Base-by-base conservation (phyloP, 2,797 vertebrate genomes). In the Avahi laniger region DNA sequence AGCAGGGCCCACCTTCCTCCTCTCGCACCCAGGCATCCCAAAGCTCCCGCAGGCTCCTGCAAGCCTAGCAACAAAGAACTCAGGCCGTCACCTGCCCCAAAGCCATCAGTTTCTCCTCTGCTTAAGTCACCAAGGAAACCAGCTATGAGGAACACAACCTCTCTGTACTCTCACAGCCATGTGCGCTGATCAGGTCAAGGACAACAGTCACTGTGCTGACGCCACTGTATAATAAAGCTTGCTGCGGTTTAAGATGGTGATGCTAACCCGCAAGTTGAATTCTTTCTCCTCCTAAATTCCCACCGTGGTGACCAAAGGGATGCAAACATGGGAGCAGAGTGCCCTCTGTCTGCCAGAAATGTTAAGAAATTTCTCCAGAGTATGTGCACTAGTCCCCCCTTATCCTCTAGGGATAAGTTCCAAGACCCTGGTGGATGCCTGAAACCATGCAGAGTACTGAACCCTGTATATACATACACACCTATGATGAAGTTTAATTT, bases 101-200 rank as follows among this genome's bases (percentile, higher is more conserved):
- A 52, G 26, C 52, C 75, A 12, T 43, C 85, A 43, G 52, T 35
- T 78, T 54, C 15, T n/a, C 65, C 92, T 92, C 10, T 50, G 35
- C 50, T 50, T 72, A 92, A 41, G 46, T 69, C 50, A 11, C 48
- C 7, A 65, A 52, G 65, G 38, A 78, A 33, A 30, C 65, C 13
- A 2, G 28, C 73, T 50, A 10, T 46, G 11, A n/a, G 22, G 41
- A 30, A 33, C 28, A 8, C 0, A 5, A 7, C 13, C 30, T 46
- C 69, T 35, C 67, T 26, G 46, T 35, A 14, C 9, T 35, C 43
- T 26, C 61, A 46, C 30, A 75, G 26, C 52, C 54, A 12, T 17
- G 24, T 13, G 18, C 72, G 30, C 1, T 0, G 28, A 10, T 72
- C 61, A 63, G 50, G 35, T 41, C 43, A 48, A 13, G 28, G 46